phyloP scores from a whole-genome alignment of 2,888 invertebrate species.

The Rotaria magnacalcarata region DNA sequence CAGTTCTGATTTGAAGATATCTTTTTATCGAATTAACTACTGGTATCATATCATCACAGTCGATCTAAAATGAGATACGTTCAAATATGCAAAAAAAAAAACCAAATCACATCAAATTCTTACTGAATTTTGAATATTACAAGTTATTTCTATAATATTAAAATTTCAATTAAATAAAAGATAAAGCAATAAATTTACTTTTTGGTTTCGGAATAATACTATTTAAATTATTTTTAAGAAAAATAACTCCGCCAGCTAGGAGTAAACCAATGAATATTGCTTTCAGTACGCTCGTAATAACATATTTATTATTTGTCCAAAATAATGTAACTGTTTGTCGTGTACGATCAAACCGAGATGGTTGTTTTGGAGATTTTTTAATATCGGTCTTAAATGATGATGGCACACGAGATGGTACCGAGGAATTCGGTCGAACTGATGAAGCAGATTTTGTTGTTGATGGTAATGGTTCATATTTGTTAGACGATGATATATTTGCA shows the following conservation, averaged over 20 bases:
- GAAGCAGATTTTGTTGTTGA: no score
- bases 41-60: neutral
- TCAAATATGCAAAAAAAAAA: neutral
- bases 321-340: neutral
- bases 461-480: neutral
- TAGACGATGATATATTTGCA: neutral
- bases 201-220: neutral
- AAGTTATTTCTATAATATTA: neutral
- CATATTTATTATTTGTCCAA: neutral
- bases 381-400: neutral
- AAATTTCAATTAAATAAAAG: neutral
- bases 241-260: neutral
- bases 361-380: neutral
- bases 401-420: neutral
- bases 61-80: neutral
- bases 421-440: neutral
- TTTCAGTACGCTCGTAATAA: neutral
- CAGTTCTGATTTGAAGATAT: neutral
- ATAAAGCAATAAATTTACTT: neutral
- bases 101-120: neutral
- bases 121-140: neutral
- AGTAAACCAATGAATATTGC: neutral
- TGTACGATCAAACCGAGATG: neutral
- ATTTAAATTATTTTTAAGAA: neutral
- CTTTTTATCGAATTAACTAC: neutral